Percentiles rank a stretch among this genome's conserved stretches.
Evolutionary conservation across 2,113 vertebrate species (phyloP).

Genomic region (Dasypus novemcinctus): DNA sequence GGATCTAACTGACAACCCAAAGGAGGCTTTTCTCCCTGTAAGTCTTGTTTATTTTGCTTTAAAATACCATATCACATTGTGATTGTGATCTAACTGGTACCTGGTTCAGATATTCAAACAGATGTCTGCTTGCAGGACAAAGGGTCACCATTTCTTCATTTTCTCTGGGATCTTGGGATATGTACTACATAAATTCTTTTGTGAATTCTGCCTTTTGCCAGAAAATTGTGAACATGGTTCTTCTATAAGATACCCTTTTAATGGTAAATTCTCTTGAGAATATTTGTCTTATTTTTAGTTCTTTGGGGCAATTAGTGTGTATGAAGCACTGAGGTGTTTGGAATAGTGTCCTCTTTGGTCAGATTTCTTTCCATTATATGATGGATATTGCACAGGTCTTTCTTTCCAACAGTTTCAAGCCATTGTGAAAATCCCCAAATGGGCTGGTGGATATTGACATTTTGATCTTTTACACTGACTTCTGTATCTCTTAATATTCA

Average conservation of each 20-base stretch:
- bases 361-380: not conserved
- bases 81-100: not conserved
- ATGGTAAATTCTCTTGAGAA: not conserved
- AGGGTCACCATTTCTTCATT: not conserved
- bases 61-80: not conserved
- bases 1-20: not conserved
- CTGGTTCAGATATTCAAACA: not conserved
- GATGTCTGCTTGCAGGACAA: not conserved
- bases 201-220: not conserved
- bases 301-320: not conserved
- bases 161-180: not conserved
- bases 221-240: not conserved
- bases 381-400: not conserved
- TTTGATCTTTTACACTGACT: slow-evolving; percentile 44
- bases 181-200: not conserved
- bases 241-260: not conserved
- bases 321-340: not conserved
- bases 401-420: slow-evolving; percentile 24
- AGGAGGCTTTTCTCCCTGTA: not conserved
- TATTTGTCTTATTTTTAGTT: not conserved
- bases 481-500: slow-evolving; percentile 34
- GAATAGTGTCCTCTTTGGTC: not conserved
- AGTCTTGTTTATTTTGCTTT: not conserved
- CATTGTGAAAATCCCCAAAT: not conserved
- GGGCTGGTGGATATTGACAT: not conserved